Percentiles rank a stretch among this genome's conserved stretches.
Evolutionary conservation across 2,888 invertebrate genomes (phyloP).

Genomic region (Macrostomum cliftonense): DNA sequence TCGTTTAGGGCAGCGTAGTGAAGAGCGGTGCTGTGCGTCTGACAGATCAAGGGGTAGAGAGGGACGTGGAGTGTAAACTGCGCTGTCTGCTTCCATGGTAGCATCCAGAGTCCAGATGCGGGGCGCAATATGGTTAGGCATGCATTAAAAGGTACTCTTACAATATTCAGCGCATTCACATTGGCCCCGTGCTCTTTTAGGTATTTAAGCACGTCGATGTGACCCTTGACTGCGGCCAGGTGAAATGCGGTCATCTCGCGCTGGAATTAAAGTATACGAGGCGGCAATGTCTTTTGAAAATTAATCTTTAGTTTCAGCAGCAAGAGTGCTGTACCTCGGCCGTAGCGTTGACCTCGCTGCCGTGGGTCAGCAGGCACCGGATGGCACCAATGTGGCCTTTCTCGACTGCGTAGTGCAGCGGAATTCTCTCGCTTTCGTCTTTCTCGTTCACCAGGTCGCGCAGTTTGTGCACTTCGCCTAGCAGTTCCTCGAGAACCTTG

Average conservation of each 20-base stretch:
- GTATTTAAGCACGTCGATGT: slow-evolving; percentile 22
- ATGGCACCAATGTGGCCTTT: slow-evolving; percentile 49
- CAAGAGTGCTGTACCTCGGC: slow-evolving; percentile 24
- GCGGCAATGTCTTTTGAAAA: not conserved
- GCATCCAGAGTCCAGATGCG: too few species aligned
- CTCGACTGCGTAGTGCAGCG: slow-evolving; percentile 18
- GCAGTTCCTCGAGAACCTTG: slow-evolving; percentile 16
- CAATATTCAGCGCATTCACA: slow-evolving; percentile 29
- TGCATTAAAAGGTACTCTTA: slow-evolving; percentile 15
- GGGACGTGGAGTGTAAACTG: not conserved
- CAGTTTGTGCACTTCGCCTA: not conserved
- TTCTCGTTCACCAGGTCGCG: not conserved
- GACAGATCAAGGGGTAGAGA: slow-evolving; percentile 5
- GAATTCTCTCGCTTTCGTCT: not conserved
- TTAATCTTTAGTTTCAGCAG: not conserved
- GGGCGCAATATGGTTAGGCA: not conserved
- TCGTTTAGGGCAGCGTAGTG: slow-evolving; percentile 65
- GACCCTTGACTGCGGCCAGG: slow-evolving; percentile 27
- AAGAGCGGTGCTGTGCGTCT: slow-evolving; percentile 53
- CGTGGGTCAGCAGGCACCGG: slow-evolving; percentile 38
- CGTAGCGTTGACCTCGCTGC: slow-evolving; percentile 28
- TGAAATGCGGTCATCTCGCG: slow-evolving; percentile 34
- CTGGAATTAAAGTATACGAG: slow-evolving; percentile 16
- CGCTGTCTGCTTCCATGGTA: too few species aligned
- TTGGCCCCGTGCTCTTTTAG: slow-evolving; percentile 29